Percentiles rank a stretch among this genome's conserved stretches.
Evolutionary conservation across 1,140 invertebrate species (phyloP).

Genomic region (Drosophila kurseongensis): DNA sequence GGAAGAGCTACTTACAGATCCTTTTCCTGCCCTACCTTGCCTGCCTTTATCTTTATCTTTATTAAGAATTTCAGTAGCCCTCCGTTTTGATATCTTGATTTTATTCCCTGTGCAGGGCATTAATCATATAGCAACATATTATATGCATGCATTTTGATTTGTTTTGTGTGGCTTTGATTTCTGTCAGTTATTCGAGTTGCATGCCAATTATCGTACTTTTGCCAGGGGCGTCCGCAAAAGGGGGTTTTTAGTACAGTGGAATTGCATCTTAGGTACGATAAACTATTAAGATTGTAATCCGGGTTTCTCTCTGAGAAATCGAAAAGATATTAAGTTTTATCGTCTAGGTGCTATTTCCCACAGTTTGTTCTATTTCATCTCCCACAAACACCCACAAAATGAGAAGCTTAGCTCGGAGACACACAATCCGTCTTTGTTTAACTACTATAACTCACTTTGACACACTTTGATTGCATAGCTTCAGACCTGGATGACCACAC

Average conservation of each 20-base stretch:
- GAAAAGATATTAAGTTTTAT: constrained; percentile 1
- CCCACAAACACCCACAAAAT: constrained; percentile 29
- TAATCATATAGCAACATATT: constrained; percentile 65
- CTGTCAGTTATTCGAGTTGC: constrained; percentile 69
- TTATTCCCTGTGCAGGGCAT: constrained; percentile 64
- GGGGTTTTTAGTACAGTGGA: constrained; percentile 6
- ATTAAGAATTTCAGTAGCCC: constrained; percentile 82
- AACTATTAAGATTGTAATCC: constrained; percentile 5
- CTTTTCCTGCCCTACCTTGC: constrained; percentile 55
- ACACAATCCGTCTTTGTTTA: constrained; percentile 7
- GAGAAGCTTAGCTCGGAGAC: not conserved
- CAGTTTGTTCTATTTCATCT: constrained; percentile 21
- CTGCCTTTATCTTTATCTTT: constrained; percentile 48
- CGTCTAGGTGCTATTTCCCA: constrained; percentile 10
- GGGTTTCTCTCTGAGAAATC: constrained; percentile 8
- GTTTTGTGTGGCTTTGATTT: constrained; percentile 71
- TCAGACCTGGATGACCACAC: constrained; percentile 26
- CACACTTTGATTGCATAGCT: constrained; percentile 30
- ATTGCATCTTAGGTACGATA: constrained; percentile 3
- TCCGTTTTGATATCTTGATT: constrained; percentile 80
- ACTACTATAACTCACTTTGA: constrained; percentile 18
- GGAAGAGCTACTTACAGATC: constrained; percentile 54
- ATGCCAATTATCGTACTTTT: constrained; percentile 65
- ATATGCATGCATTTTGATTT: constrained; percentile 74
- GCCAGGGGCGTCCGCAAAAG: constrained; percentile 2